Conservation (phyloP, 2,797 vertebrate genomes). For the Paramormyrops hopkinsi region DNA sequence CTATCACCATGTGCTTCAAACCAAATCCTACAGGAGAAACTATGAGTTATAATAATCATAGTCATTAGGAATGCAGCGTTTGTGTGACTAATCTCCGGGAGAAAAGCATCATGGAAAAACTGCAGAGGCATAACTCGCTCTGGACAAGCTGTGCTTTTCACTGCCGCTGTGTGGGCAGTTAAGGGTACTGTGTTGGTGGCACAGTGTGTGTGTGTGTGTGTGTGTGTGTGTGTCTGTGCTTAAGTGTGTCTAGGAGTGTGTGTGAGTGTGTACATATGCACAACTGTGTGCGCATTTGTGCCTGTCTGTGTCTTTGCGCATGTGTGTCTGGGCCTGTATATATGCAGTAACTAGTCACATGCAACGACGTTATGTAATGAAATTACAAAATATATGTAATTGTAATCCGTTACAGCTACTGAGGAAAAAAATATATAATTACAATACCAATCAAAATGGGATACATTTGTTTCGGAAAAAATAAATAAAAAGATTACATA, state of each 20-base stretch:
- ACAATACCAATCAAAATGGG: background rate
- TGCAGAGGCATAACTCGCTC: background rate
- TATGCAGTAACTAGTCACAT: background rate
- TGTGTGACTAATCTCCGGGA: background rate
- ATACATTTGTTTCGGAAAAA: background rate
- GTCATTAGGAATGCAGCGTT: background rate
- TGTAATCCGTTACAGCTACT: background rate
- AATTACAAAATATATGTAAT: background rate
- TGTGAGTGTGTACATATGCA: background rate
- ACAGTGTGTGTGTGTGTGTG: conserved; percentile 12
- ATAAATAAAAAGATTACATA: too few species aligned
- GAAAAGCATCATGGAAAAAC: background rate
- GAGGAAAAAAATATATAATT: background rate
- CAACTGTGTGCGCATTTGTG: too few species aligned
- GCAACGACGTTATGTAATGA: background rate
- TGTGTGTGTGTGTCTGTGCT: background rate
- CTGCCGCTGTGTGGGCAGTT: conserved; percentile 17
- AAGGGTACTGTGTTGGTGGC: background rate
- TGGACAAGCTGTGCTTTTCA: background rate
- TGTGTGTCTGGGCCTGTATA: background rate
- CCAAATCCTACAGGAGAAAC: background rate
- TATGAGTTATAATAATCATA: background rate
- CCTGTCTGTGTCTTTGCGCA: too few species aligned
- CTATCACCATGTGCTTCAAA: background rate
- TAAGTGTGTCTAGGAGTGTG: background rate